These are phyloP conservation scores for Nicator chloris DNA, from an alignment of 2,113 vertebrate genomes.

Conservation along the genomic window DNA sequence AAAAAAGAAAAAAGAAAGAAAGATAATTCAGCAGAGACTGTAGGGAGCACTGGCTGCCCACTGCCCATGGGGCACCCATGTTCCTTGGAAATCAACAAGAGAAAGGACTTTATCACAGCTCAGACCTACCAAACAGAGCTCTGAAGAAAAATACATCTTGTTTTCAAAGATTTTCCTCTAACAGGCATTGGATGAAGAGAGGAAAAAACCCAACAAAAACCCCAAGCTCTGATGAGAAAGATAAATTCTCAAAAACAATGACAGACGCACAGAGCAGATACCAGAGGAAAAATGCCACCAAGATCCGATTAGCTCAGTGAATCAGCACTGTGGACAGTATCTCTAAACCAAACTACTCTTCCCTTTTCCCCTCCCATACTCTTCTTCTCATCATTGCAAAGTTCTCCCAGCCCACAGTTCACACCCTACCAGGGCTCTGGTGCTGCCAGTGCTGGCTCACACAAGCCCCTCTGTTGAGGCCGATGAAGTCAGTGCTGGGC, in stretches of 20 bases:
- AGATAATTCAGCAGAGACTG: background rate
- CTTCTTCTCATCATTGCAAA: background rate
- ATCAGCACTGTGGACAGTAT: slow-evolving; percentile 51
- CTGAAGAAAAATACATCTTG: background rate
- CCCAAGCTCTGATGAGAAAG: slow-evolving; percentile 44
- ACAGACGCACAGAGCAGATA: slow-evolving; percentile 56
- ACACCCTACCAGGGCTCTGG: background rate
- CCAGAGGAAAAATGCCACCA: background rate
- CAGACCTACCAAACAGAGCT: background rate
- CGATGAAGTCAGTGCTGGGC: fast-evolving
- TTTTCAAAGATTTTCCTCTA: slow-evolving; percentile 12
- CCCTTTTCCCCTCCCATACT: background rate
- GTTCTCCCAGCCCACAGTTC: background rate
- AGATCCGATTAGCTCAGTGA: slow-evolving; percentile 59
- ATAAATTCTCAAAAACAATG: slow-evolving; percentile 58
- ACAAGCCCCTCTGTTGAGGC: fast-evolving
- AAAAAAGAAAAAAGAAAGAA: background rate
- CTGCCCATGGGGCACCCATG: fast-evolving
- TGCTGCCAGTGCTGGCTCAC: background rate
- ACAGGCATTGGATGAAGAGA: background rate
- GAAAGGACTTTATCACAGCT: background rate
- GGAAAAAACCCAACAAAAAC: background rate
- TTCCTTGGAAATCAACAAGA: background rate
- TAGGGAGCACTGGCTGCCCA: background rate
- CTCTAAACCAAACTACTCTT: slow-evolving; percentile 35